Base-by-base conservation (phyloP, 2,113 vertebrate genomes). In the Hiodon tergisus region DNA sequence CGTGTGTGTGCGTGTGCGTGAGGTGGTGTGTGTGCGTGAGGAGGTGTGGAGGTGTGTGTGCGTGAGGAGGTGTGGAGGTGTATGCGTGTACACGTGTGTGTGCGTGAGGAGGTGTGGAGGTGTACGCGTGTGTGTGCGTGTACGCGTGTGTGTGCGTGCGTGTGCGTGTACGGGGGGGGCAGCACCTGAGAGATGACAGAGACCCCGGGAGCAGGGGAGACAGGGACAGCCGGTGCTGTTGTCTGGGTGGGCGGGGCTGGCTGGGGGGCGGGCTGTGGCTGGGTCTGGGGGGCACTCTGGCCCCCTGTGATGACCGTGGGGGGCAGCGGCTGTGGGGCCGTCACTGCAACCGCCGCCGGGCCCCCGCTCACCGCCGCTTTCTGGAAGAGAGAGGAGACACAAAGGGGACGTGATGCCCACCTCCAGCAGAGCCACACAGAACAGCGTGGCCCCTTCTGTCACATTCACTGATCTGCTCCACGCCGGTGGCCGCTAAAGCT, bases 171-270 rank as follows among this genome's bases (percentile, higher is more conserved):
- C 5, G 51, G 46, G 14, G 52, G 13, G 11, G 48, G 48, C 46
- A 81, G 52, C 80, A 92, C 93, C 91, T 94, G 93, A 0, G 93
- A 92, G 47, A 94, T 86, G 11, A 93, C 81, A 0, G 91, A 85
- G 9, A 76, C 91, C 80, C 92, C 93, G 1, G 93, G 88, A 81
- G 91, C 80, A 0, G 89, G 81, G 50, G 86, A 86, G 67, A 88
- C 84, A 86, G 85, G 50, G 80, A 82, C 72, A 85, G 85, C 83
- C 86, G 88, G 71, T 53, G 87, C 80, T 79, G 83, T 46, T 16
- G 67, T 58, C 55, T 80, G 76, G 11, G 75, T 0, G 72, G 85
- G 66, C 31, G 89, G 78, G 71, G 89, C 87, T 62, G 89, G 91
- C 85, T 91, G 86, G 11, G 83, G 74, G 84, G 91, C 80, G 76